Evolutionary conservation across 2,797 vertebrate genomes (phyloP), one percentile per base, ranked within the genome.

Genomic region (Rhinichthys osculus): DNA sequence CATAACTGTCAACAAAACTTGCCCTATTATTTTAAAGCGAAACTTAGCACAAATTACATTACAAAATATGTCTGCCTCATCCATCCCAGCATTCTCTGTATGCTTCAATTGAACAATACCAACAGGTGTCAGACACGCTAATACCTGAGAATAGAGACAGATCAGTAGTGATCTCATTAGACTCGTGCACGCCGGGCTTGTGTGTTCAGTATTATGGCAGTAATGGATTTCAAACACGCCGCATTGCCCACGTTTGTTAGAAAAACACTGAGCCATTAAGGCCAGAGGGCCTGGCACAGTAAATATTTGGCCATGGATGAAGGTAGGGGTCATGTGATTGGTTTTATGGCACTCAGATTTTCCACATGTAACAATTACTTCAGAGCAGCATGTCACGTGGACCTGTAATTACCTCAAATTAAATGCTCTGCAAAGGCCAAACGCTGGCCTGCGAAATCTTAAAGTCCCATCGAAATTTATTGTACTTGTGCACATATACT

Each of bases 241-340:
- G 47, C 69, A 35, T 19, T 66, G 23, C 83, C 9, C 40, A 70
- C 27, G 27, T 86, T 64, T 84, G 77, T 81, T 72, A 83, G 59
- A 76, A 79, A 44, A 88, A 70, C 79, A 89, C 69, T 59, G 59
- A 71, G 72, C 57, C 73, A 89, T 86, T 86, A 82, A 71, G n/a
- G 23, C 62, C 72, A 80, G 57, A 78, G 76, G 86, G 82, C 84
- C 62, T 72, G 81, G 69, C 72, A 80, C 91, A 86, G 90, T 90
- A 94, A 95, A 93, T 93, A 95, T 94, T 93, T 94, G 91, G 90
- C 92, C 86, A 88, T 88, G 88, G 72, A 83, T 83, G 33, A 88
- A 86, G 78, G 66, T 70, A 74, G 30, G 11, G 78, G 85, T 89
- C 82, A 86, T 87, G 85, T 73, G 89, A 88, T 76, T 80, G 66